These are phyloP conservation scores for Eumerus sabulonum DNA, from an alignment of 2,888 invertebrate species.

Conservation along the genomic window DNA sequence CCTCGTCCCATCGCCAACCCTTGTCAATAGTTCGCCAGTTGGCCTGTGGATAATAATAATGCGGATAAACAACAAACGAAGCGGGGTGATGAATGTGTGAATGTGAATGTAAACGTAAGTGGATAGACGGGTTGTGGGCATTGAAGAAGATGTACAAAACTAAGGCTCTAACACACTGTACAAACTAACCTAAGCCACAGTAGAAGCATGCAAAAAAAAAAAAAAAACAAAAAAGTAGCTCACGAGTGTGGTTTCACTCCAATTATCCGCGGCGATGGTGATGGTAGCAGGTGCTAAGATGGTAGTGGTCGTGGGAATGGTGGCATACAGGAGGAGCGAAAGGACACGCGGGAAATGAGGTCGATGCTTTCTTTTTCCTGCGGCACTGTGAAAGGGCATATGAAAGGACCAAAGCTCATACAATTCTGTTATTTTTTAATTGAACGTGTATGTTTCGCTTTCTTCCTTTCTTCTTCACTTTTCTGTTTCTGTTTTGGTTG, in stretches of 20 bases:
- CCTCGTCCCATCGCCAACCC: too few species aligned
- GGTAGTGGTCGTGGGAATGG: too few species aligned
- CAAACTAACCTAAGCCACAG: background rate
- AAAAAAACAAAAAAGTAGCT: constrained; percentile 22
- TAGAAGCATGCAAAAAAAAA: too few species aligned
- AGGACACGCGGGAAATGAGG: constrained; percentile 63
- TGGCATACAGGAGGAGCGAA: constrained; percentile 15
- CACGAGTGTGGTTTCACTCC: constrained; percentile 59
- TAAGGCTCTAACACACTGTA: constrained; percentile 19
- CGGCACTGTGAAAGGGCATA: constrained; percentile 56
- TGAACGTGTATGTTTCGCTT: constrained; percentile 37
- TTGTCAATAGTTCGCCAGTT: background rate
- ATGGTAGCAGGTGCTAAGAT: constrained; percentile 21
- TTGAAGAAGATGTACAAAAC: background rate
- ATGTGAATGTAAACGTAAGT: background rate
- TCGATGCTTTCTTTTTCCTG: constrained; percentile 60
- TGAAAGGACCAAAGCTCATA: constrained; percentile 38
- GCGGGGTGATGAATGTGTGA: too few species aligned
- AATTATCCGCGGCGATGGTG: constrained; percentile 55
- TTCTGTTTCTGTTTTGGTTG: constrained; percentile 17
- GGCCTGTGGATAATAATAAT: constrained; percentile 1
- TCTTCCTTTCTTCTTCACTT: background rate
- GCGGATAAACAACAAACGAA: background rate
- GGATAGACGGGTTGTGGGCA: background rate
- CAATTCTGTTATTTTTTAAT: constrained; percentile 54